Conservation (phyloP, 2,113 vertebrate species). For the Smithornis capensis region DNA sequence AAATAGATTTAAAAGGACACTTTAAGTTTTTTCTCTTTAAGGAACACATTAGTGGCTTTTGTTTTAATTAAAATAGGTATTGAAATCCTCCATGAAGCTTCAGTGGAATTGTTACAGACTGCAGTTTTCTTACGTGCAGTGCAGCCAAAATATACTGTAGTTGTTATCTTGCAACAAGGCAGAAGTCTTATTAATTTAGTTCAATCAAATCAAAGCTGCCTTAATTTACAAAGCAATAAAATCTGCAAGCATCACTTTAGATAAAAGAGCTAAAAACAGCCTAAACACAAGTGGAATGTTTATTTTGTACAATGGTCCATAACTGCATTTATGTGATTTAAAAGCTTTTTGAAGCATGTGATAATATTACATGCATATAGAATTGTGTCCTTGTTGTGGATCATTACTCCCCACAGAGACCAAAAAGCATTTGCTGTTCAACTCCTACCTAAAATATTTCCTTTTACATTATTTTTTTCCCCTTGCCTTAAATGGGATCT, state of each 20-base stretch:
- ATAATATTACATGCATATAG: constrained; percentile 85
- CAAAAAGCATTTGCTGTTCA: constrained; percentile 81
- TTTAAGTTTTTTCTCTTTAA: constrained; percentile 74
- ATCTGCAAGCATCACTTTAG: constrained; percentile 68
- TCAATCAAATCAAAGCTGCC: constrained; percentile 78
- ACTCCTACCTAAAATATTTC: constrained; percentile 79
- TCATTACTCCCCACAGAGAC: constrained; percentile 87
- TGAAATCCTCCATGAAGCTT: constrained; percentile 82
- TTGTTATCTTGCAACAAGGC: constrained; percentile 73
- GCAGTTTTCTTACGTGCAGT: constrained; percentile 68
- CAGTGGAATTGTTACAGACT: constrained; percentile 70
- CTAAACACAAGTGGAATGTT: constrained; percentile 85
- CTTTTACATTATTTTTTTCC: constrained; percentile 65
- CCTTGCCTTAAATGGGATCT: constrained; percentile 74
- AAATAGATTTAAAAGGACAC: constrained; percentile 77
- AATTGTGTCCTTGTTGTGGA: constrained; percentile 82
- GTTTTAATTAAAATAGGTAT: constrained; percentile 84
- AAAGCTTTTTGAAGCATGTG: constrained; percentile 83
- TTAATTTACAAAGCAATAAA: constrained; percentile 84
- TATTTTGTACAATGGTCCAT: constrained; percentile 90
- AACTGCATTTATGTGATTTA: constrained; percentile 87
- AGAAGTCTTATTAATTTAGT: constrained; percentile 81
- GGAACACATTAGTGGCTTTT: constrained; percentile 78
- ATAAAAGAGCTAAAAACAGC: constrained; percentile 79
- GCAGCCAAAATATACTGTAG: constrained; percentile 61